Evolutionary conservation across 30 jellyfish, hydroid and myxozoan species (phyloP).

Genomic region (Pseudorhiza aurosa): DNA sequence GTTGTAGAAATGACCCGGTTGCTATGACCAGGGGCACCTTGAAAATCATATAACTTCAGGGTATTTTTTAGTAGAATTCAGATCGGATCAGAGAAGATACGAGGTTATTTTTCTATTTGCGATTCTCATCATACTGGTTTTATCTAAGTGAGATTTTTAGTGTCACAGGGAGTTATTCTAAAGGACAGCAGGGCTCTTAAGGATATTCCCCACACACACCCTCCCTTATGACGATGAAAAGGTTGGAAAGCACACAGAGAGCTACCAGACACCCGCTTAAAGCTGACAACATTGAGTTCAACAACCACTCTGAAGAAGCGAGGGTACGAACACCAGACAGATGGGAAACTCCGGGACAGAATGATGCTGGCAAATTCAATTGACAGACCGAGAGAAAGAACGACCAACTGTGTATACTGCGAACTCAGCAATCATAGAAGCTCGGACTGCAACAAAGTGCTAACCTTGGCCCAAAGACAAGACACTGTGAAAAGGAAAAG

Average conservation of each 20-base stretch:
- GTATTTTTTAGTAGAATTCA: no score
- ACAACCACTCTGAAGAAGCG: slow-evolving; percentile 9
- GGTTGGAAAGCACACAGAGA: slow-evolving; percentile 20
- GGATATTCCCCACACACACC: slow-evolving; percentile 12
- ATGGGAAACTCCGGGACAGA: slow-evolving; percentile 32
- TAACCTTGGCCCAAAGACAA: slow-evolving; percentile 46
- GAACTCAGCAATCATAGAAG: slow-evolving; percentile 43
- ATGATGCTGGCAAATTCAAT: background rate
- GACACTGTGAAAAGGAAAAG: slow-evolving; percentile 56
- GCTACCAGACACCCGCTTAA: slow-evolving; percentile 56
- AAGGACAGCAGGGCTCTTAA: background rate
- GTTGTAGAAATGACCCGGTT: no score
- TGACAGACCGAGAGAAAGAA: slow-evolving; percentile 18
- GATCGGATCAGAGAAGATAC: no score
- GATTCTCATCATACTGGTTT: no score
- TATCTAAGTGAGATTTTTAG: no score
- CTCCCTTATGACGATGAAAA: slow-evolving; percentile 49
- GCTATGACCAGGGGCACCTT: no score
- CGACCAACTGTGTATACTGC: slow-evolving; percentile 53
- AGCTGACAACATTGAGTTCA: slow-evolving; percentile 14
- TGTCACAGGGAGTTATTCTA: slow-evolving; percentile 21
- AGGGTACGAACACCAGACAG: slow-evolving; percentile 47
- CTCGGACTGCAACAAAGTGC: slow-evolving; percentile 51
- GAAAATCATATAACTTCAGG: no score
- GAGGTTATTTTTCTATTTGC: slow-evolving; percentile 16